Evolutionary conservation across 2,888 invertebrate genomes (phyloP).

Genomic region (Eupithecia abbreviata): DNA sequence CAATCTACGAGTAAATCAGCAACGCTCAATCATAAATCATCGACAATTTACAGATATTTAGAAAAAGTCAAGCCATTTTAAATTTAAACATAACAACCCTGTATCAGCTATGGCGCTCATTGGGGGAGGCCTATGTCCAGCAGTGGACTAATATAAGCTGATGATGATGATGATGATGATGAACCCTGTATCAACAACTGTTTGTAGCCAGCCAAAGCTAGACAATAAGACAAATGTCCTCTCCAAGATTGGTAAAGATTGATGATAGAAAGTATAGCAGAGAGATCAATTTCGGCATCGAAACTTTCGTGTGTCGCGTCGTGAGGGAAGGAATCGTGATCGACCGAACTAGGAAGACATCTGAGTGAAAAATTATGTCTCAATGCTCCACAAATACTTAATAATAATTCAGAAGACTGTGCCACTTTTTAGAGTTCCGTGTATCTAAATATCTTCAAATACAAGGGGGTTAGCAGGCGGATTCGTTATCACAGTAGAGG

Average conservation of each 20-base stretch:
- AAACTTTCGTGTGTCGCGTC: conserved; percentile 22
- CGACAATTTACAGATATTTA: not conserved
- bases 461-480: too few relatives aligned
- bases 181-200: not conserved
- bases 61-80: not conserved
- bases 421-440: not conserved
- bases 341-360: conserved; percentile 13
- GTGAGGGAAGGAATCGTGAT: conserved; percentile 18
- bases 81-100: not conserved
- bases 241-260: conserved; percentile 7
- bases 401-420: not conserved
- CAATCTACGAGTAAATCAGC: not conserved
- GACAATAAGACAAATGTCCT: not conserved
- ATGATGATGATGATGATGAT: too few relatives aligned
- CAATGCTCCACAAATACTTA: not conserved
- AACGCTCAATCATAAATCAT: not conserved
- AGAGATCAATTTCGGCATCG: conserved; percentile 1
- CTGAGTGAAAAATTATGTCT: conserved; percentile 1
- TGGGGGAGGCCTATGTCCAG: too few relatives aligned
- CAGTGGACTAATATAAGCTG: too few relatives aligned
- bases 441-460: not conserved
- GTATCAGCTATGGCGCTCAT: too few relatives aligned
- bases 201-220: not conserved
- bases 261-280: conserved; percentile 10
- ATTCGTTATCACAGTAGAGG: too few relatives aligned